These are phyloP conservation scores for Drosophila tropicalis DNA, from an alignment of 1,140 invertebrate species.

Conservation along the genomic window DNA sequence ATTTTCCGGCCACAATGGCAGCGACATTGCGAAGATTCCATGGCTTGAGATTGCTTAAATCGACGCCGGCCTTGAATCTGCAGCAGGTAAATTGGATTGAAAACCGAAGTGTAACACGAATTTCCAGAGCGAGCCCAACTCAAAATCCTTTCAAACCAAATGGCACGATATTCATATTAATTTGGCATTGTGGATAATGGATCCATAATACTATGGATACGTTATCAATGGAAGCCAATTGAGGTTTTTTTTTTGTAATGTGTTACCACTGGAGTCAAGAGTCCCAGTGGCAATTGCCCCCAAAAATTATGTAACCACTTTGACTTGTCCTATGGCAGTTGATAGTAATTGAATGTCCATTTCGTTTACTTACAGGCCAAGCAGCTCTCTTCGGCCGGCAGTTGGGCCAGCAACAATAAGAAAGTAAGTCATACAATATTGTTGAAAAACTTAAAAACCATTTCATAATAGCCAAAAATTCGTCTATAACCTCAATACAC, in stretches of 20 bases:
- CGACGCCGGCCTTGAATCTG: slow-evolving; percentile 70
- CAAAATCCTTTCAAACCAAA: not conserved
- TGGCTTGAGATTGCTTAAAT: slow-evolving; percentile 86
- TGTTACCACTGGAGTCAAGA: not conserved
- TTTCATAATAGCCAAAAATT: slow-evolving; percentile 65
- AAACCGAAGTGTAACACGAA: slow-evolving; percentile 8
- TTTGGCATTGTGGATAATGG: not conserved
- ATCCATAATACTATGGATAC: not conserved
- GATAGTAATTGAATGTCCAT: slow-evolving; percentile 26
- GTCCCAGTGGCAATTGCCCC: not conserved
- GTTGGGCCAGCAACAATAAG: slow-evolving; percentile 90
- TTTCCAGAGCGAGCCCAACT: slow-evolving; percentile 37
- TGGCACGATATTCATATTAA: not conserved
- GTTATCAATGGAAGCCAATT: not conserved
- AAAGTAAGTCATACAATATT: slow-evolving; percentile 85
- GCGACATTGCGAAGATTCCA: slow-evolving; percentile 91
- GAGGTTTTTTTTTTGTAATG: not conserved
- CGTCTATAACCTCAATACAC: slow-evolving; percentile 75
- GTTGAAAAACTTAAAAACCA: slow-evolving; percentile 40
- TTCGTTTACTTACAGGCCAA: slow-evolving; percentile 68
- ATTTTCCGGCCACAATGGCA: slow-evolving; percentile 88
- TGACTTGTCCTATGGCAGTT: slow-evolving; percentile 21
- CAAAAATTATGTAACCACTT: slow-evolving; percentile 68
- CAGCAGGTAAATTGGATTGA: slow-evolving; percentile 69
- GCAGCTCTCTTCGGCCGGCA: slow-evolving; percentile 85